Evolutionary conservation across 1,140 invertebrate species (phyloP).

Genomic region (Parasteatoda tepidariorum): DNA sequence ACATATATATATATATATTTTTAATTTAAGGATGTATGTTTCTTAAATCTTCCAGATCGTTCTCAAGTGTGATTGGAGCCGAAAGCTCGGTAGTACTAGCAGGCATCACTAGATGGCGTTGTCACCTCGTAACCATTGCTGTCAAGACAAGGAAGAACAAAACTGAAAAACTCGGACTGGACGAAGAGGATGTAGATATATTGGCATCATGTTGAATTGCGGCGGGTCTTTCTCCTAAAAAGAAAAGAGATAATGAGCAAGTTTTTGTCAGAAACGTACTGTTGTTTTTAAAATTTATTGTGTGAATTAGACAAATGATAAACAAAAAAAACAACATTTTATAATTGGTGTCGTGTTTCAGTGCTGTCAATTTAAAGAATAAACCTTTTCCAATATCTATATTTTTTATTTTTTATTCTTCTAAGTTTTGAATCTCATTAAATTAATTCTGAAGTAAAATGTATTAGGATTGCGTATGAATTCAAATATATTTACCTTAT

Average conservation of each 20-base stretch:
- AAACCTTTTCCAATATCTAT: no score
- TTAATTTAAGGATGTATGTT: not conserved
- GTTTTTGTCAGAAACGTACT: no score
- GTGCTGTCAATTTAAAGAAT: no score
- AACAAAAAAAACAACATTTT: no score
- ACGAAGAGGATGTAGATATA: constrained; percentile 64
- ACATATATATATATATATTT: not conserved
- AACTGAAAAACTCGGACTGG: constrained; percentile 41
- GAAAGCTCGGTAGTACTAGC: constrained; percentile 33
- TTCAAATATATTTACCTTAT: no score
- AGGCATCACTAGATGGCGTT: constrained; percentile 33
- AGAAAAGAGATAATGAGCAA: constrained; percentile 59
- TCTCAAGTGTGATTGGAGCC: constrained; percentile 43
- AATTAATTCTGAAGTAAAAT: no score
- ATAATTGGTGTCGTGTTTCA: no score
- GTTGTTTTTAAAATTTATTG: not conserved
- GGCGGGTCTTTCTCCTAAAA: constrained; percentile 74
- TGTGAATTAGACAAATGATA: not conserved
- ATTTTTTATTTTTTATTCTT: no score
- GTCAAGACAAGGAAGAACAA: constrained; percentile 45
- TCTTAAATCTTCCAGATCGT: constrained; percentile 15
- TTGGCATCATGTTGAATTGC: constrained; percentile 73
- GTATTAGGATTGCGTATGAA: no score
- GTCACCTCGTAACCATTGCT: constrained; percentile 50
- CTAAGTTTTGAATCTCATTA: no score